phyloP scores from a whole-genome alignment of 2,888 invertebrate species.

The Orthonevra nobilis region DNA sequence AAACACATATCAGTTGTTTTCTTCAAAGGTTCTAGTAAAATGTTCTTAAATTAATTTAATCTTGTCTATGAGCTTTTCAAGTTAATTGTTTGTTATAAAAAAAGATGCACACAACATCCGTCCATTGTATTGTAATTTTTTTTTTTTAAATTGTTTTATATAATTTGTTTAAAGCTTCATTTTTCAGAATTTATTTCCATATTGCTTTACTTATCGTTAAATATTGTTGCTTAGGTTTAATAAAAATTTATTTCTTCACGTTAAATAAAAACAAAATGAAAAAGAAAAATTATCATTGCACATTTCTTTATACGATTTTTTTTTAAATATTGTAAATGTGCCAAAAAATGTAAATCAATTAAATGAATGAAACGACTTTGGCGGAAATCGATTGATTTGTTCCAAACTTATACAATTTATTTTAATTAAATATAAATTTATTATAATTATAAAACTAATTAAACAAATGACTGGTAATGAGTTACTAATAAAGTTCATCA shows the following conservation, averaged over 20 bases:
- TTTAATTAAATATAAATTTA: slow-evolving; percentile 1
- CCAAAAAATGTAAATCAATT: slow-evolving; percentile 40
- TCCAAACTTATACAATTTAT: too few relatives aligned
- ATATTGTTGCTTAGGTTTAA: slow-evolving; percentile 62
- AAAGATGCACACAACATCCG: slow-evolving; percentile 62
- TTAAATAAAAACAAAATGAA: not conserved
- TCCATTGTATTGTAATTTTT: slow-evolving; percentile 46
- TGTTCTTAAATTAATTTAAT: slow-evolving; percentile 20
- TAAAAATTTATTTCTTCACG: slow-evolving; percentile 7
- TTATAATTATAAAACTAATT: slow-evolving; percentile 1
- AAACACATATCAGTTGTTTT: slow-evolving; percentile 36
- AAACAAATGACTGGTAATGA: slow-evolving; percentile 66
- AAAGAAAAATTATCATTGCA: too few relatives aligned
- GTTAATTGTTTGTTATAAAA: slow-evolving; percentile 10
- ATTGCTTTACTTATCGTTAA: slow-evolving; percentile 17
- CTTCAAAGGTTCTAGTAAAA: not conserved
- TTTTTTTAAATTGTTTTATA: slow-evolving; percentile 23
- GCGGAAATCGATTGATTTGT: slow-evolving; percentile 55
- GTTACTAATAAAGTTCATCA: slow-evolving; percentile 50
- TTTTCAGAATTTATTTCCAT: slow-evolving; percentile 23
- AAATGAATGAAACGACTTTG: slow-evolving; percentile 29
- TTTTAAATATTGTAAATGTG: slow-evolving; percentile 48
- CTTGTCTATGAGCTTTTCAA: slow-evolving; percentile 2
- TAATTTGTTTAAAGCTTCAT: slow-evolving; percentile 29
- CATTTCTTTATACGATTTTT: too few relatives aligned